Evolutionary conservation across 2,888 invertebrate species (phyloP).

Genomic region (Phortica magna): DNA sequence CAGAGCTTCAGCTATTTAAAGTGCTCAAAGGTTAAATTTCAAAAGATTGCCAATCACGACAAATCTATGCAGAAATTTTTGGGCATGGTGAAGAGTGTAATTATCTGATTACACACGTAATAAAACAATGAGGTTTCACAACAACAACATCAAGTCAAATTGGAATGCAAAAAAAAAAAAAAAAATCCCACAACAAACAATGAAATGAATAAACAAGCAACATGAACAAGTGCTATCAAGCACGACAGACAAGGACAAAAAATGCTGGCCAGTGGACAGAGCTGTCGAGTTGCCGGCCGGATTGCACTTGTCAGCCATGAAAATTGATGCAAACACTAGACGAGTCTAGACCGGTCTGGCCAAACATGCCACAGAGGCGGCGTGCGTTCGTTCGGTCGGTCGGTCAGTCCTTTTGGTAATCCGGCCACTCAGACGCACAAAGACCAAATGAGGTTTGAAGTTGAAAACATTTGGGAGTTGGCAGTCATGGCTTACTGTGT

Average conservation of each 20-base stretch:
- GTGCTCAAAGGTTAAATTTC: background rate
- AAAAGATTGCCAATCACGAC: background rate
- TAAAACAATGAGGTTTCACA: background rate
- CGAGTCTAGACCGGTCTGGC: conserved; percentile 11
- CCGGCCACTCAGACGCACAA: background rate
- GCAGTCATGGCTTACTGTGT: background rate
- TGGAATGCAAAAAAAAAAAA: background rate
- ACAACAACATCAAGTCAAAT: conserved; percentile 14
- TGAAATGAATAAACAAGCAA: background rate
- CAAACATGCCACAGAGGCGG: background rate
- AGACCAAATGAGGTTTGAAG: background rate
- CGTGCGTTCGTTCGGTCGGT: background rate
- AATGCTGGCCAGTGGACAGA: background rate
- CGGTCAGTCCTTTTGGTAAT: background rate
- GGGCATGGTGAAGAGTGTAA: background rate
- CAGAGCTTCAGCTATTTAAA: background rate
- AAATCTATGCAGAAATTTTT: background rate
- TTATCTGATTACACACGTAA: conserved; percentile 4
- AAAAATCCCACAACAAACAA: background rate
- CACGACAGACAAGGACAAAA: background rate
- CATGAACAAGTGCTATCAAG: background rate
- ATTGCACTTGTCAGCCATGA: conserved; percentile 14
- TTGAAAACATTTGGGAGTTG: background rate
- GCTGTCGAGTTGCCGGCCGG: background rate
- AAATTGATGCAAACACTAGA: conserved; percentile 22